Conservation (phyloP, 2,888 invertebrate genomes). For the Trachelus stipa region DNA sequence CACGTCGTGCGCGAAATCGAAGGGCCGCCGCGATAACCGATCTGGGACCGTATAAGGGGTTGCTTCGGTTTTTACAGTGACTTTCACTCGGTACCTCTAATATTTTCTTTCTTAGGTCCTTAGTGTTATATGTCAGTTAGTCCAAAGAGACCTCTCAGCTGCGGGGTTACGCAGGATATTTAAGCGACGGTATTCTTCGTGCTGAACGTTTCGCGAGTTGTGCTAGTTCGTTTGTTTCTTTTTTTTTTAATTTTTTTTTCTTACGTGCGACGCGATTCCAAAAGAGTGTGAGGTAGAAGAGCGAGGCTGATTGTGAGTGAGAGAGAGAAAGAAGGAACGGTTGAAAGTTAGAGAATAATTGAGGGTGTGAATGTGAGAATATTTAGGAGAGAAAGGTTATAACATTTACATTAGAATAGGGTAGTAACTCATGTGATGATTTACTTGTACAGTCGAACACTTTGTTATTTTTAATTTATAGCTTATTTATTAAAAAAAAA, state of each 20-base stretch:
- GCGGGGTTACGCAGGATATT: conserved; percentile 3
- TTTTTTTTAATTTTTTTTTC: conserved; percentile 4
- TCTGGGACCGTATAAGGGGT: conserved; percentile 1
- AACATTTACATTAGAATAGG: neutral
- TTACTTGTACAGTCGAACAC: conserved; percentile 35
- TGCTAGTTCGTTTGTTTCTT: conserved; percentile 12
- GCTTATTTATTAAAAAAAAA: conserved; percentile 37
- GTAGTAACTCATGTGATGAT: conserved; percentile 28
- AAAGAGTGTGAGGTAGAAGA: conserved; percentile 11
- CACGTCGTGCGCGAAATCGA: neutral
- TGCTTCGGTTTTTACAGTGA: conserved; percentile 26
- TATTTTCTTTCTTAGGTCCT: conserved; percentile 12
- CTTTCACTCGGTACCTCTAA: conserved; percentile 5
- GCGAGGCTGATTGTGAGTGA: conserved; percentile 11
- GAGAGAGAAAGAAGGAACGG: conserved; percentile 13
- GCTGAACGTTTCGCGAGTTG: neutral
- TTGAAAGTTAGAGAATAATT: neutral
- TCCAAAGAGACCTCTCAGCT: conserved; percentile 34
- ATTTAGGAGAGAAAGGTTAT: neutral
- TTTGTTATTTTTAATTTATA: conserved; percentile 28
- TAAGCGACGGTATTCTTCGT: conserved; percentile 5
- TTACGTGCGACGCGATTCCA: conserved; percentile 8
- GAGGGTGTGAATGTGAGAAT: neutral
- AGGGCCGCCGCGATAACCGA: neutral
- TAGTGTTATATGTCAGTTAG: conserved; percentile 28